These are phyloP conservation scores for Sipha flava DNA, from an alignment of 1,140 invertebrate species.

Conservation along the genomic window DNA sequence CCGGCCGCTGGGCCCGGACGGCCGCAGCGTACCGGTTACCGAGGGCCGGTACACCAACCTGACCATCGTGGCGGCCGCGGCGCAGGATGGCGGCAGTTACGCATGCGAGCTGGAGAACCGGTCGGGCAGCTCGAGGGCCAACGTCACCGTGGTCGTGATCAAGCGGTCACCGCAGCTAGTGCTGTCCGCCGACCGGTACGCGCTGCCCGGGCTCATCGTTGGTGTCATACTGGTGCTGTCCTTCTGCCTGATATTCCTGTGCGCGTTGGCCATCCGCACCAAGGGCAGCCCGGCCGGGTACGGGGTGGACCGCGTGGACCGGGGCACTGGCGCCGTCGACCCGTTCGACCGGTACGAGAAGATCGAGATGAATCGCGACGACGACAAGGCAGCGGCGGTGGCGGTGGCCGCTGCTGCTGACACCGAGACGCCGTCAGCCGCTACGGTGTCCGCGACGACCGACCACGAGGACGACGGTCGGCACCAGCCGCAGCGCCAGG, in stretches of 20 bases:
- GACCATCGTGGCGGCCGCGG: constrained; percentile 58
- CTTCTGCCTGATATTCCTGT: constrained; percentile 53
- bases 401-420: constrained; percentile 26
- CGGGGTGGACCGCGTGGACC: constrained; percentile 45
- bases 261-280: constrained; percentile 45
- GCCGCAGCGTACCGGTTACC: constrained; percentile 44
- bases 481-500: no score
- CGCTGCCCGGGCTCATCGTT: constrained; percentile 50
- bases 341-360: constrained; percentile 59
- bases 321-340: no score
- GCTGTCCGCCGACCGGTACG: constrained; percentile 49
- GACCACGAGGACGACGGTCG: no score
- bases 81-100: constrained; percentile 63
- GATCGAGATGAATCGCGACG: constrained; percentile 58
- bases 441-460: no score
- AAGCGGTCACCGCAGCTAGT: constrained; percentile 43
- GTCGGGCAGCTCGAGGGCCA: constrained; percentile 61
- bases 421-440: neutral
- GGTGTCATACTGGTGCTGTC: constrained; percentile 52
- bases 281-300: constrained; percentile 41
- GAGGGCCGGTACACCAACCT: constrained; percentile 52
- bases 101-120: constrained; percentile 64
- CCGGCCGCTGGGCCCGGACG: constrained; percentile 47
- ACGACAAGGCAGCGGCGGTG: constrained; percentile 13
- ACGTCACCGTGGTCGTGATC: constrained; percentile 46